These are phyloP conservation scores for Mustelus asterias DNA, from an alignment of 2,113 vertebrate genomes.

Conservation along the genomic window DNA sequence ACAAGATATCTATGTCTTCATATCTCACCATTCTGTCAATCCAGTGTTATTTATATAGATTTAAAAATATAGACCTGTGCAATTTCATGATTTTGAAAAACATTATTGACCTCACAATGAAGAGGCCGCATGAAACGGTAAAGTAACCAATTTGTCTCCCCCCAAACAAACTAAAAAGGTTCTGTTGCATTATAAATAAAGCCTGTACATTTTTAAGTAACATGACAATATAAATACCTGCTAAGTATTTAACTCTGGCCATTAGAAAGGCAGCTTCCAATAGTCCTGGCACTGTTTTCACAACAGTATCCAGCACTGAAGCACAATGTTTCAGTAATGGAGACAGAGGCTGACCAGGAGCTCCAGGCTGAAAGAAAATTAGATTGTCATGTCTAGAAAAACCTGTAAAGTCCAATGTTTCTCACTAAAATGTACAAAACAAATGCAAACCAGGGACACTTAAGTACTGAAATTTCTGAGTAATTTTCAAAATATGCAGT, in stretches of 20 bases:
- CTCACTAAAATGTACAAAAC: background rate
- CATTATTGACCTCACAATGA: background rate
- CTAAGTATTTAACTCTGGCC: conserved; percentile 85
- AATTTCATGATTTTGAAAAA: background rate
- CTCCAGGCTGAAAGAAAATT: conserved; percentile 59
- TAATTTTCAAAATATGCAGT: background rate
- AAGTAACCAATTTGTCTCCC: background rate
- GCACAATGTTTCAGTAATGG: conserved; percentile 76
- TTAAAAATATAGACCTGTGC: background rate
- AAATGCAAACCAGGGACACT: background rate
- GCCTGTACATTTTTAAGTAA: background rate
- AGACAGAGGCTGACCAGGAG: conserved; percentile 66
- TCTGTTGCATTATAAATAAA: background rate
- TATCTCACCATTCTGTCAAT: background rate
- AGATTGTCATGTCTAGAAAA: background rate
- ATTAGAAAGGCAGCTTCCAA: conserved; percentile 74
- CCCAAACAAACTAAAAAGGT: background rate
- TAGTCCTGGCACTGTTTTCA: conserved; percentile 83
- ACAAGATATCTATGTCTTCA: background rate
- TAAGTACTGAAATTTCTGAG: background rate
- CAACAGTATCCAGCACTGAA: conserved; percentile 77
- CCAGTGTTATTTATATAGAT: background rate
- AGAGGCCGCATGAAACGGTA: background rate
- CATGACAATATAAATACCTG: conserved; percentile 59
- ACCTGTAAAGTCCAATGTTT: background rate